Evolutionary conservation across 2,113 vertebrate genomes (phyloP), one percentile per base, ranked within the genome.

Genomic region (Muntiacus muntjak): DNA sequence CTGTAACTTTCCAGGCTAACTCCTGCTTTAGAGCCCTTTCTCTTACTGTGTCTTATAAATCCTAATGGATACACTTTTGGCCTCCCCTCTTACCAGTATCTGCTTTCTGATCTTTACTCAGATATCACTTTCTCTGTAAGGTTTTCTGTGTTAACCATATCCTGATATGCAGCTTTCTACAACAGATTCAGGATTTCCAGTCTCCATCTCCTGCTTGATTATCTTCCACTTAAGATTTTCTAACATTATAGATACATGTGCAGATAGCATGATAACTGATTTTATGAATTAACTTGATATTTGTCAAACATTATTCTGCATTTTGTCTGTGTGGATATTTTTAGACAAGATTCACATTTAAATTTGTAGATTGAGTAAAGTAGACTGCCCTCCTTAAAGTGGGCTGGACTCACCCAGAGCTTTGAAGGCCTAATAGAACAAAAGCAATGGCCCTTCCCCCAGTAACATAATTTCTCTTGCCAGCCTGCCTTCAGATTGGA

Each of bases 211-310:
- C 28, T 89, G 26, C 1, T 79, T 91, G 12, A 1, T 87, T 91
- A 81, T 36, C 89, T 92, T 94, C 21, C 43, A 55, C 54, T 30
- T 82, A 40, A 55, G 8, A 62, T 81, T 89, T 94, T 87, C 23
- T 94, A 33, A 52, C 15, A 50, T 7, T 57, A 52, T 45, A 67
- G 7, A 6, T 62, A 83, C 40, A 78, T 67, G 55, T 40, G 12
- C 50, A n/a, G 1, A 16, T 33, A 87, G 13, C 7, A 1, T 86
- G 30, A 55, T 62, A 45, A 33, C 10, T 78, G 47, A 67, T 71
- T 95, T 84, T 91, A 54, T 54, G 1, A 62, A 21, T 84, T 55
- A 91, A 50, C 40, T 86, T 91, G 50, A 16, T 83, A 60, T 85
- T 62, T 89, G n/a, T 52, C 12, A 47, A 36, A 52, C 8, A 12